Evolutionary conservation across 2,113 vertebrate species (phyloP).

Genomic region (Phycodurus eques): DNA sequence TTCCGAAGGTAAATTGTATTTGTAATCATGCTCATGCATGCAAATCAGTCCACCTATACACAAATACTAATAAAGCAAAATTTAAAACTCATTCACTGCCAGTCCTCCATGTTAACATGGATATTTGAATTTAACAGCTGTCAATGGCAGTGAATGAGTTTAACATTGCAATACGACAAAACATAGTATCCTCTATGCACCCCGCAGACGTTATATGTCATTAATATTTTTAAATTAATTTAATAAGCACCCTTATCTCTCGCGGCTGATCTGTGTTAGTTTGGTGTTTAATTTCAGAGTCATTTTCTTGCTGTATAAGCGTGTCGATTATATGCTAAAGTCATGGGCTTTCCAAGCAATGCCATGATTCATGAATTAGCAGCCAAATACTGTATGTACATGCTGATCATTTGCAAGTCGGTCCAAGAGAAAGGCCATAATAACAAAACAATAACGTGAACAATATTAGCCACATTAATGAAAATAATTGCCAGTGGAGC

Average conservation of each 20-base stretch:
- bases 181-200: constrained; percentile 46
- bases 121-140: too few species aligned
- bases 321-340: constrained; percentile 67
- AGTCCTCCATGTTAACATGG: too few species aligned
- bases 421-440: constrained; percentile 64
- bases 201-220: constrained; percentile 66
- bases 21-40: constrained; percentile 49
- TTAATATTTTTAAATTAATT: constrained; percentile 76
- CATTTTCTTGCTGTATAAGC: constrained; percentile 70
- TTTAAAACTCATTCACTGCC: too few species aligned
- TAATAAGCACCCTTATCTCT: constrained; percentile 63
- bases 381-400: constrained; percentile 53
- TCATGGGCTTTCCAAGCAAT: constrained; percentile 63
- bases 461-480: constrained; percentile 71
- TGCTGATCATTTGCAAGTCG: constrained; percentile 62
- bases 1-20: constrained; percentile 63
- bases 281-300: constrained; percentile 76
- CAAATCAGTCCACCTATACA: constrained; percentile 51
- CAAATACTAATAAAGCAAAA: constrained; percentile 55
- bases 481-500: constrained; percentile 68
- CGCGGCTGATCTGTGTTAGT: constrained; percentile 65
- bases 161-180: constrained; percentile 60
- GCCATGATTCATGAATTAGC: constrained; percentile 58
- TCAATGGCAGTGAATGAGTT: constrained; percentile 45
- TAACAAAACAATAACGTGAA: constrained; percentile 73